Conservation (phyloP, 1,140 invertebrate genomes). For the Cotesia typhae region DNA sequence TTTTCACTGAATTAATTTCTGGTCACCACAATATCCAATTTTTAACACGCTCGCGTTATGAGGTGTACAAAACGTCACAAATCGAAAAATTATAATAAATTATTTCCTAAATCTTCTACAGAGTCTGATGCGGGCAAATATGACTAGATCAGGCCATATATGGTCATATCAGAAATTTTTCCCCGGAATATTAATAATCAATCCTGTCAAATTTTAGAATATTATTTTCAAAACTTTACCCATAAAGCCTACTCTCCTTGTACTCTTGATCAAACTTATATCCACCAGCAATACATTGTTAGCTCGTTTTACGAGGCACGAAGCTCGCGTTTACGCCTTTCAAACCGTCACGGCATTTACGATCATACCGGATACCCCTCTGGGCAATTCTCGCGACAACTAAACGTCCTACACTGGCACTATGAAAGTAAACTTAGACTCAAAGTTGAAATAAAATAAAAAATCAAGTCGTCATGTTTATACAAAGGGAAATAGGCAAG, state of each 20-base stretch:
- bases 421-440: neutral
- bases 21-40: too few relatives aligned
- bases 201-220: too few relatives aligned
- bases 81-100: too few relatives aligned
- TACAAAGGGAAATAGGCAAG: neutral
- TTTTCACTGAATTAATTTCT: too few relatives aligned
- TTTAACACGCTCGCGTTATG: too few relatives aligned
- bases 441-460: constrained; percentile 6
- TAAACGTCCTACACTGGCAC: constrained; percentile 30
- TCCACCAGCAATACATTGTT: constrained; percentile 48
- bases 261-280: neutral
- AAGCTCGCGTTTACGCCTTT: constrained; percentile 39
- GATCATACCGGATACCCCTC: constrained; percentile 41
- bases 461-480: too few relatives aligned
- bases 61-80: too few relatives aligned
- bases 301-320: constrained; percentile 53
- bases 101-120: too few relatives aligned
- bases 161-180: too few relatives aligned
- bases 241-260: constrained; percentile 30
- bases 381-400: constrained; percentile 45
- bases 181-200: too few relatives aligned
- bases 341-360: constrained; percentile 42
- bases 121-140: too few relatives aligned
- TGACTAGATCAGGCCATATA: too few relatives aligned
- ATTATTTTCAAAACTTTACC: constrained; percentile 1